A percentile compares a stretch with the other conserved stretches of the same genome.
These are phyloP conservation scores for Hypselothyrea guttata DNA, from an alignment of 2,888 invertebrate species.

Conservation along the genomic window DNA sequence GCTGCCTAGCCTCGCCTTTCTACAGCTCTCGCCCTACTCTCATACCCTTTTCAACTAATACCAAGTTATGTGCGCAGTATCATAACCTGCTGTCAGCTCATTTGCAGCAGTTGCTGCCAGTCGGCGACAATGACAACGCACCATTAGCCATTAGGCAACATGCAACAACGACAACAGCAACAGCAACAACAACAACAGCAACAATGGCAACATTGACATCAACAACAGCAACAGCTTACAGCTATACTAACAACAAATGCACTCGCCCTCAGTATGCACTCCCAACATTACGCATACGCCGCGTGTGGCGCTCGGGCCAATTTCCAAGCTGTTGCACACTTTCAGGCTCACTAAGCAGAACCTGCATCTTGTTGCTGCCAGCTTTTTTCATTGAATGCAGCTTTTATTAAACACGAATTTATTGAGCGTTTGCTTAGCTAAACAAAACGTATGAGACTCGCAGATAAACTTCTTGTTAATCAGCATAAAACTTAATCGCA, in stretches of 20 bases:
- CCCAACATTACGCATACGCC: conserved; percentile 62
- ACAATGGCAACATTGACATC: conserved; percentile 10
- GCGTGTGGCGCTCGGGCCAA: conserved; percentile 47
- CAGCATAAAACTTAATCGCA: too few relatives aligned
- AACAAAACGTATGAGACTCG: too few relatives aligned
- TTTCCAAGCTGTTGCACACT: conserved; percentile 75
- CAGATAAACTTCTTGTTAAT: too few relatives aligned
- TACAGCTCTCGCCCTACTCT: conserved; percentile 51
- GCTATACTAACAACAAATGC: too few relatives aligned
- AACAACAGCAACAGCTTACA: conserved; percentile 30
- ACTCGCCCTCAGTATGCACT: too few relatives aligned
- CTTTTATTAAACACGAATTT: too few relatives aligned
- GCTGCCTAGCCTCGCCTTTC: too few relatives aligned
- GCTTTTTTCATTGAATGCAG: too few relatives aligned
- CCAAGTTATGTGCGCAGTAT: conserved; percentile 50
- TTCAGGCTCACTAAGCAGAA: conserved; percentile 66
- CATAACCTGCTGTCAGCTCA: conserved; percentile 70
- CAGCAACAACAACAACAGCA: conserved; percentile 21
- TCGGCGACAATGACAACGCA: conserved; percentile 38
- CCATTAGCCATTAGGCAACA: conserved; percentile 50
- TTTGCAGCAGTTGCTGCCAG: conserved; percentile 69
- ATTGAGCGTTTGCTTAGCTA: too few relatives aligned
- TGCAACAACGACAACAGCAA: conserved; percentile 25
- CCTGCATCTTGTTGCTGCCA: not conserved
- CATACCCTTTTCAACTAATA: not conserved